Evolutionary conservation across 2,888 invertebrate genomes (phyloP), one percentile per base, ranked within the genome.

Genomic region (Diachrysia chrysitis): DNA sequence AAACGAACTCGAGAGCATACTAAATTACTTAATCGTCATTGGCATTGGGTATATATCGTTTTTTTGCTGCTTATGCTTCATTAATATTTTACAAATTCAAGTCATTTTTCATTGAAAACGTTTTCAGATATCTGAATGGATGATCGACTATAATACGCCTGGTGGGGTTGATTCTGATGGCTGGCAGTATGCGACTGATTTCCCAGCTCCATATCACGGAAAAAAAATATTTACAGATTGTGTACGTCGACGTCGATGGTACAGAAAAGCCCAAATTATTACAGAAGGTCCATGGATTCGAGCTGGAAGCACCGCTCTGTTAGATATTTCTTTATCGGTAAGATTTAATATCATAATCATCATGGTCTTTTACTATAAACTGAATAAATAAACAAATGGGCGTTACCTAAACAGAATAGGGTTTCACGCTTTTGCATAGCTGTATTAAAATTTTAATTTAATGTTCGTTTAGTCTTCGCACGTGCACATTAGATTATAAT

Each of bases 101-200:
- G 5, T 14, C 29, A 19, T 35, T n/a, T 17, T 35, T 32, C n/a
- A n/a, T 35, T 23, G 2, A n/a, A 35, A 10, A 17, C 63, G 2
- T 71, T 73, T 84, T 54, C 74, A 97, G 97, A 96, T 97, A 71
- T 97, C 98, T 0, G 99, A 99, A 88, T 99, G 99, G 99, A 96
- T 97, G 89, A 96, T 98, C n/a, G 99, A 99, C 92, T 98, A 97
- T 88, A 97, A 97, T 86, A 97, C 98, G 10, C 97, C 98, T 0
- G 98, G 98, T 1, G 99, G 98, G 2, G 98, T 98, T 0, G 99
- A 99, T 90, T 96, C 96, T 68, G 98, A 98, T 78, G 99, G 99
- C 2, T 99, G 99, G 99, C 99, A 99, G 87, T 99, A 99, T 91
- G 98, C 99, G 0, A 97, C 98, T 0, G 98, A 99, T 92, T 99